Evolutionary conservation across 2,888 invertebrate species (phyloP).

Genomic region (Drosophila parthenogenetica): DNA sequence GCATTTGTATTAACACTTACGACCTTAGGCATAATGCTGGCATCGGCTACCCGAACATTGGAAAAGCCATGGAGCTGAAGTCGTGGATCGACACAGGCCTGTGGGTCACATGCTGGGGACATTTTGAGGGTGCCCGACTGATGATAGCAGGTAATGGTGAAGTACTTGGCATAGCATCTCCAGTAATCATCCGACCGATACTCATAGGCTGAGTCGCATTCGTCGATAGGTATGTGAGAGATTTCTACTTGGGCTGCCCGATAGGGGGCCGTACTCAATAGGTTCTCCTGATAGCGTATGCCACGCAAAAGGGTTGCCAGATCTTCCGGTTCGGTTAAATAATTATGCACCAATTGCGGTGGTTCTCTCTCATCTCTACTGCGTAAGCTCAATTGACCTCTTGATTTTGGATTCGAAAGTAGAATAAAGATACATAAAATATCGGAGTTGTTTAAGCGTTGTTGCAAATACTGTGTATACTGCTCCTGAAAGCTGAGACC

Average conservation of each 20-base stretch:
- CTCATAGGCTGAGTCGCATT: conserved; percentile 71
- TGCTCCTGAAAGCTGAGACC: conserved; percentile 48
- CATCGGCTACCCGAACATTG: conserved; percentile 90
- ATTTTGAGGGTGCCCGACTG: conserved; percentile 90
- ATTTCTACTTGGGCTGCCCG: conserved; percentile 74
- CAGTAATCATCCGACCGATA: conserved; percentile 86
- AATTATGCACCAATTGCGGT: conserved; percentile 88
- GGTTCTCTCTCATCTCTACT: conserved; percentile 86
- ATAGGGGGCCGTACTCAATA: conserved; percentile 85
- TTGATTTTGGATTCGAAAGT: conserved; percentile 85
- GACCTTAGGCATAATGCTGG: conserved; percentile 91
- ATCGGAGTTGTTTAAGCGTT: conserved; percentile 51
- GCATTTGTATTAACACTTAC: conserved; percentile 94
- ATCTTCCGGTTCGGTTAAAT: conserved; percentile 87
- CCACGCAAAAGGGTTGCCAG: conserved; percentile 86
- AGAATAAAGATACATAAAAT: conserved; percentile 84
- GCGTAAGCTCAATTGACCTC: conserved; percentile 86
- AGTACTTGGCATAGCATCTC: conserved; percentile 89
- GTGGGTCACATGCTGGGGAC: conserved; percentile 87
- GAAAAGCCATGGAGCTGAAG: conserved; percentile 88
- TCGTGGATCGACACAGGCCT: conserved; percentile 89
- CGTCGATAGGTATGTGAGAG: conserved; percentile 60
- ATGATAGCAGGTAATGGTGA: conserved; percentile 89
- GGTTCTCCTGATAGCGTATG: conserved; percentile 82
- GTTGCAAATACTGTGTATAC: conserved; percentile 36